Evolutionary conservation across 2,113 vertebrate species (phyloP), one percentile per base, ranked within the genome.

Genomic region (Baryphthengus martii): DNA sequence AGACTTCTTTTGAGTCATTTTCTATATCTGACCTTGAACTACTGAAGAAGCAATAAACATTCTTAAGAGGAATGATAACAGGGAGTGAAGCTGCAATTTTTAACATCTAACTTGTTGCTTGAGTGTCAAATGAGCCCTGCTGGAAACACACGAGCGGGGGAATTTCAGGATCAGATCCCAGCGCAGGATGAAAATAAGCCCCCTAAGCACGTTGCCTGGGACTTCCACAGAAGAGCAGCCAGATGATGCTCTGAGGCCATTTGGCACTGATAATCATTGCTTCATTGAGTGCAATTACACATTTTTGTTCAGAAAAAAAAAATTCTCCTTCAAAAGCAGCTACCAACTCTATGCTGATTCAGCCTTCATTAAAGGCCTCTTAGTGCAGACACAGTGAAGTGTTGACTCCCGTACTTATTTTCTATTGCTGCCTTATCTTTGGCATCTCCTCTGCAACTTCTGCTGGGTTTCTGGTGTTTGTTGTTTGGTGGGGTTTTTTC

Each of bases 361-460:
- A 95, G 95, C 90, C 88, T 85, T 94, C 88, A 68, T 72, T 75
- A 96, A 86, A 73, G 88, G 93, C 83, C 90, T 96, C 73, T 86
- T 39, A 12, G 31, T 72, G 83, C 76, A 96, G 31, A 67, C 90
- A 65, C 73, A 49, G 15, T 12, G 7, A 89, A 94, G 82, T 45
- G 89, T 83, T 84, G 93, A 87, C 88, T 96, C 92, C 93, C 75
- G 83, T 44, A 42, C 88, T 80, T 40, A 72, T 81, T 94, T 93
- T 77, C 86, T 93, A 17, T 47, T 65, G 73, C 93, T 93, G 96
- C 95, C 63, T 94, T 96, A 96, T 96, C 93, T 96, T 82, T 81
- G 88, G 61, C 83, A 94, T 92, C 92, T 93, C 90, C 77, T 95
- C 90, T 95, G 88, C 90, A 89, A 68, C 84, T 95, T 95, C 49